Conservation (phyloP, 2,113 vertebrate genomes). For the Microcebus griseorufus region DNA sequence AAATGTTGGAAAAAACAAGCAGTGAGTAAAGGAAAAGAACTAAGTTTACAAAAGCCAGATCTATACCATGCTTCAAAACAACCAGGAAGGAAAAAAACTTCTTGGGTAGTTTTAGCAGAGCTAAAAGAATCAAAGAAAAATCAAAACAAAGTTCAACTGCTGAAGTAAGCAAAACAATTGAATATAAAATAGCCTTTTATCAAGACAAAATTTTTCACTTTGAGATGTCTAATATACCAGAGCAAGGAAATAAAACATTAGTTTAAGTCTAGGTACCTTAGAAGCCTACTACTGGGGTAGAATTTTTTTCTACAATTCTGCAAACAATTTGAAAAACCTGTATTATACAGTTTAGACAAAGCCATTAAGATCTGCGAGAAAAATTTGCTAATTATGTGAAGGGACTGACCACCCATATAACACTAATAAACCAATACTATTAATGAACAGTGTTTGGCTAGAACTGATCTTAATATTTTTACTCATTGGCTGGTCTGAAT, state of each 20-base stretch:
- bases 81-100: not conserved
- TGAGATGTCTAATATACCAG: not conserved
- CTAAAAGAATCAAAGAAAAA: slow-evolving; percentile 6
- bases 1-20: slow-evolving; percentile 33
- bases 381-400: not conserved
- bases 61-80: slow-evolving; percentile 23
- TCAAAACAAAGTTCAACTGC: not conserved
- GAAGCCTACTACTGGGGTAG: not conserved
- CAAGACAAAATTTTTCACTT: not conserved
- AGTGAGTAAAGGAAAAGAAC: slow-evolving; percentile 39
- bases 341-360: not conserved
- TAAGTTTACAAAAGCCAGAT: slow-evolving; percentile 11
- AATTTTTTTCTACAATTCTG: slow-evolving; percentile 9
- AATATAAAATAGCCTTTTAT: not conserved
- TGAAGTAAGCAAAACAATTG: slow-evolving; percentile 9
- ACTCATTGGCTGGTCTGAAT: not conserved
- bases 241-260: slow-evolving; percentile 18
- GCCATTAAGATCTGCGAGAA: not conserved
- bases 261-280: not conserved
- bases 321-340: slow-evolving; percentile 9
- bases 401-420: not conserved
- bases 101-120: not conserved
- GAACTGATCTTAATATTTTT: slow-evolving; percentile 10
- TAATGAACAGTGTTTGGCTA: not conserved
- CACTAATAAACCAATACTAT: slow-evolving; percentile 18